Evolutionary conservation across 64 coral and sea anemone genomes (phyloP), one percentile per base, ranked within the genome.

Genomic region (Stichodactyla mertensii): DNA sequence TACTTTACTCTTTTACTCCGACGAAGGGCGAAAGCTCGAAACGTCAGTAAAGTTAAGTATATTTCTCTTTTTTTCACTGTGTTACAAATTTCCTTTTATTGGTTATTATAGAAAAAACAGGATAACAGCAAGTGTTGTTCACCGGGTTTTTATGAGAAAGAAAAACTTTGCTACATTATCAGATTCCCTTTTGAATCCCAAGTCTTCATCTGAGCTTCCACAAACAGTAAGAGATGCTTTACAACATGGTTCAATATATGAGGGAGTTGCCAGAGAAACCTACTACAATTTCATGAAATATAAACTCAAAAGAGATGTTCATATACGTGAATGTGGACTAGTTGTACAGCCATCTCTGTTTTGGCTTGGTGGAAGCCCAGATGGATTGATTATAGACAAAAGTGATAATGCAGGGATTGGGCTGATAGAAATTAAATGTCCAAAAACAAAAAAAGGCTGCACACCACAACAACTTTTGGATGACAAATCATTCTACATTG

Each of bases 381-480:
- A 87, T 86, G 83, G 59, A 23, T 55, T 87, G 10, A 20, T 87
- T 16, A 82, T 54, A 52, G 56, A 86, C 45, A 58, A 60, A 51
- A 45, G 54, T 51, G 15, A 16, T 31, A 20, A 20, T 90, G 64
- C 20, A 6, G 54, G 16, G 53, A 88, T 88, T 20, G 91, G 91
- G 24, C n/a, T 53, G 70, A 87, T 88, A 56, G 64, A 88, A 88
- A 55, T 92, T 13, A 92, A 92, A 83, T 88, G 91, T 84, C 91
- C 86, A 83, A 54, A 87, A 52, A n/a, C 56, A 11, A 88, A 92
- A 52, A 83, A 77, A 71, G 82, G 64, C 22, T 55, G 54, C 79
- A 88, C 81, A 24, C 90, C 90, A 87, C 54, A 87, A 27, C 31
- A 92, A 24, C 45, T 52, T 12, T 69, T 92, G 23, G 64, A 87